Conservation (phyloP, 2,113 vertebrate species). For the Heptranchias perlo region DNA sequence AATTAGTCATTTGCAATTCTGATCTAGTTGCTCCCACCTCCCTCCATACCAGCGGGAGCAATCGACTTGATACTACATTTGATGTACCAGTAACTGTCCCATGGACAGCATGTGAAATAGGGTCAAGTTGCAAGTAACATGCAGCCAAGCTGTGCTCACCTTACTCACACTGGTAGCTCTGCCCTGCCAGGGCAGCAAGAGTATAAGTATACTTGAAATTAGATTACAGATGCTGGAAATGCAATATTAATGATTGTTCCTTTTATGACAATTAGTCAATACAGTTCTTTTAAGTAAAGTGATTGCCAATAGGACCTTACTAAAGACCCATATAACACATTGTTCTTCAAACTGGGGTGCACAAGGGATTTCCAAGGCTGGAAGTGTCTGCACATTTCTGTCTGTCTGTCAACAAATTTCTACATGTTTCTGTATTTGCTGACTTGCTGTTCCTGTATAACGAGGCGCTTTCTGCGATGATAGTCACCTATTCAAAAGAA, state of each 20-base stretch:
- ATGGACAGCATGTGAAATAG: neutral
- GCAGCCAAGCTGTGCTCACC: neutral
- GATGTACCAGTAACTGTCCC: neutral
- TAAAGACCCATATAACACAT: too few relatives aligned
- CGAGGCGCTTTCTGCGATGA: neutral
- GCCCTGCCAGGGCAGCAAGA: neutral
- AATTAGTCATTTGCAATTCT: neutral
- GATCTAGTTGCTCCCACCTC: neutral
- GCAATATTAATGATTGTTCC: neutral
- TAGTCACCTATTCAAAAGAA: neutral
- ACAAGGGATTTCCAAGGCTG: neutral
- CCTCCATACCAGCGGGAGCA: neutral
- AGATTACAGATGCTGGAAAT: neutral
- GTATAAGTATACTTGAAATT: neutral
- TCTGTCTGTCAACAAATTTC: neutral
- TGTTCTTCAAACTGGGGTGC: too few relatives aligned
- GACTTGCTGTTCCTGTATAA: neutral
- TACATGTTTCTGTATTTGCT: neutral
- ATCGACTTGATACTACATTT: neutral
- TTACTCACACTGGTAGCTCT: neutral
- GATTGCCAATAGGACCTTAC: neutral
- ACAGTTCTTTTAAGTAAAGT: neutral
- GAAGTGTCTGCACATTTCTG: neutral
- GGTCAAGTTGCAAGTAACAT: too few relatives aligned
- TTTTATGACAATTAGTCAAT: too few relatives aligned